Conservation (phyloP, 2,888 invertebrate species). For the Chalcosyrphus nemorum region DNA sequence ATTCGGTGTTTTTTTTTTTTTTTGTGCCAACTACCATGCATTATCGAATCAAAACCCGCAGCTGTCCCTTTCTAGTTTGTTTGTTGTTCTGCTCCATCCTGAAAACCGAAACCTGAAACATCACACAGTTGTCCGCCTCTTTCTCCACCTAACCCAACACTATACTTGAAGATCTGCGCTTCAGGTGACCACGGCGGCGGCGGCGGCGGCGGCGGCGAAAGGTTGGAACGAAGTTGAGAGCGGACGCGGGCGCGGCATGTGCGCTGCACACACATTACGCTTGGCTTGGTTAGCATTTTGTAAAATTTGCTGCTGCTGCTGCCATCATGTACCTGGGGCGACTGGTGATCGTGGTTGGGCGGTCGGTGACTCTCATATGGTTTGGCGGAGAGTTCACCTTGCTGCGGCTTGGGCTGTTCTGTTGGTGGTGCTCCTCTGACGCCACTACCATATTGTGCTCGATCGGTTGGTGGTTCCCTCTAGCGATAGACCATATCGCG, state of each 20-base stretch:
- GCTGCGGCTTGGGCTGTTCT: slow-evolving; percentile 22
- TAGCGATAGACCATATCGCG: slow-evolving; percentile 60
- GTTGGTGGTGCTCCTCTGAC: slow-evolving; percentile 14
- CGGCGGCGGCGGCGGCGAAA: neutral
- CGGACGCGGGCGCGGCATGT: slow-evolving; percentile 58
- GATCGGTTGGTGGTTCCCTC: slow-evolving; percentile 8
- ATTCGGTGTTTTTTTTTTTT: neutral
- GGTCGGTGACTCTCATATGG: slow-evolving; percentile 63
- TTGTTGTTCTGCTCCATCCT: neutral
- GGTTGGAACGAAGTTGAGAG: slow-evolving; percentile 23
- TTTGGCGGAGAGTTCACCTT: slow-evolving; percentile 67
- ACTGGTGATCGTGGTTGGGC: slow-evolving; percentile 43
- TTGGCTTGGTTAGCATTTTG: slow-evolving; percentile 67
- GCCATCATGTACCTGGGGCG: slow-evolving; percentile 9
- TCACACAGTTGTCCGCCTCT: neutral
- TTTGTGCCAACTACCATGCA: slow-evolving; percentile 5
- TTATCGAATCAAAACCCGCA: slow-evolving; percentile 41
- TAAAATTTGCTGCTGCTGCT: slow-evolving; percentile 34
- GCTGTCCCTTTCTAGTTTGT: neutral
- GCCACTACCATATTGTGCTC: slow-evolving; percentile 14
- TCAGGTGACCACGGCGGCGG: slow-evolving; percentile 55
- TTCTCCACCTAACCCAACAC: neutral
- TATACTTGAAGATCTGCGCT: slow-evolving; percentile 3
- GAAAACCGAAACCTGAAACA: slow-evolving; percentile 4
- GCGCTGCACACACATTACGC: slow-evolving; percentile 48